Evolutionary conservation across 2,888 invertebrate genomes (phyloP).

Genomic region (Spisula solida): DNA sequence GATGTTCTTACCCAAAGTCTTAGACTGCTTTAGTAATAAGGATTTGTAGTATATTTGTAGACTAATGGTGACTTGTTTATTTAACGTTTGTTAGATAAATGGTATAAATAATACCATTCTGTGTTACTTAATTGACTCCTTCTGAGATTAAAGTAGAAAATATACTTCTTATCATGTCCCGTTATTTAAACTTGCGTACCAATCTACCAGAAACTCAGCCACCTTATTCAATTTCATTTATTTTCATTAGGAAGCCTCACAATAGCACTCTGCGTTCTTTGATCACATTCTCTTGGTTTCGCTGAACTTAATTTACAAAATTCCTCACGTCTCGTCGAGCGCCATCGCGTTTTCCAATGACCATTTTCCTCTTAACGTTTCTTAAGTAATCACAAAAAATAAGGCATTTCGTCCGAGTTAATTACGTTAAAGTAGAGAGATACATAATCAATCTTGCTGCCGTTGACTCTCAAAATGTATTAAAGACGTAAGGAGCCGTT

Average conservation of each 20-base stretch:
- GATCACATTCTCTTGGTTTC: not conserved
- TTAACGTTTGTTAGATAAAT: not conserved
- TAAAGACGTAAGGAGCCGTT: conserved; percentile 37
- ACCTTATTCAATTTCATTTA: conserved; percentile 12
- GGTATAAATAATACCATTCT: not conserved
- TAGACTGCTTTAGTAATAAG: not conserved
- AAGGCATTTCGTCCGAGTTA: conserved; percentile 56
- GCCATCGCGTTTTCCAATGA: conserved; percentile 51
- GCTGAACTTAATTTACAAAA: conserved; percentile 34
- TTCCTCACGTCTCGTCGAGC: conserved; percentile 46
- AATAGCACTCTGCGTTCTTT: not conserved
- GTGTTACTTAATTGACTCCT: not conserved
- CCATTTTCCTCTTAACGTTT: conserved; percentile 49
- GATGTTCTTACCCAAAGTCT: not conserved
- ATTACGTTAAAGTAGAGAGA: conserved; percentile 56
- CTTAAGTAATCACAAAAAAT: conserved; percentile 65
- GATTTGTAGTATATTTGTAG: not conserved
- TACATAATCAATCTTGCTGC: conserved; percentile 60
- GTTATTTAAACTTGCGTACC: not conserved
- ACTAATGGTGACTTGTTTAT: not conserved
- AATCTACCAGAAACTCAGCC: not conserved
- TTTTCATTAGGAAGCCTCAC: conserved; percentile 18
- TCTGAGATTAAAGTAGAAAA: not conserved
- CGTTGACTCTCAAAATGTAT: conserved; percentile 56
- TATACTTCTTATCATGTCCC: not conserved